Conservation (phyloP, 2,888 invertebrate genomes). For the Strigamia transsilvanica region DNA sequence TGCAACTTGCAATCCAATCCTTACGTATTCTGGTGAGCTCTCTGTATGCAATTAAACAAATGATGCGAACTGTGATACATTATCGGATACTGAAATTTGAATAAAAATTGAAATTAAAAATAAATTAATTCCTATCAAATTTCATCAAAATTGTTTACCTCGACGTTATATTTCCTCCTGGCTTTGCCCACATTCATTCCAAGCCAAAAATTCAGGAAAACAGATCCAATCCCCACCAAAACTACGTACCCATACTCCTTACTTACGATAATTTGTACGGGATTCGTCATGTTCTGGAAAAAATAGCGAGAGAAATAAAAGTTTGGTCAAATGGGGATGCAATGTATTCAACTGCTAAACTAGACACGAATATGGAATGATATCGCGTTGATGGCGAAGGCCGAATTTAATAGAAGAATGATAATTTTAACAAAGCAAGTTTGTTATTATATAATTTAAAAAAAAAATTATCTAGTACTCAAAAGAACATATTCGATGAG, state of each 20-base stretch:
- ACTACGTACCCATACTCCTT: conserved; percentile 64
- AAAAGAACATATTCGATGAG: conserved; percentile 6
- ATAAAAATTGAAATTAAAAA: background rate
- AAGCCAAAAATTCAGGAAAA: conserved; percentile 63
- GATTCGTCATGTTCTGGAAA: background rate
- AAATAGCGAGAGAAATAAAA: background rate
- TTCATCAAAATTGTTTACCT: conserved; percentile 57
- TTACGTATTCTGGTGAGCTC: conserved; percentile 68
- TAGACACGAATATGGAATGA: background rate
- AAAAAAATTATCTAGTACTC: background rate
- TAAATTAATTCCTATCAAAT: background rate
- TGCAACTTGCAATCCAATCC: conserved; percentile 57
- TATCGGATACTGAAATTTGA: conserved; percentile 62
- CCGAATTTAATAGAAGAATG: background rate
- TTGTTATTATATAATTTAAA: background rate
- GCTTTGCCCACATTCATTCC: conserved; percentile 58
- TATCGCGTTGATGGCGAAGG: background rate
- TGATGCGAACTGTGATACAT: conserved; percentile 63
- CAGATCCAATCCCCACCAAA: conserved; percentile 62
- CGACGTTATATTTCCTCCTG: conserved; percentile 36
- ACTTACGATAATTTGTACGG: background rate
- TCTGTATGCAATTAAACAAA: conserved; percentile 64
- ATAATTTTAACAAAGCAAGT: background rate
- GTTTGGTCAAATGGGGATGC: background rate
- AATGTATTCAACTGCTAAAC: too few relatives aligned